Conservation (phyloP, 2,113 vertebrate species). For the Cranoglanis bouderius region DNA sequence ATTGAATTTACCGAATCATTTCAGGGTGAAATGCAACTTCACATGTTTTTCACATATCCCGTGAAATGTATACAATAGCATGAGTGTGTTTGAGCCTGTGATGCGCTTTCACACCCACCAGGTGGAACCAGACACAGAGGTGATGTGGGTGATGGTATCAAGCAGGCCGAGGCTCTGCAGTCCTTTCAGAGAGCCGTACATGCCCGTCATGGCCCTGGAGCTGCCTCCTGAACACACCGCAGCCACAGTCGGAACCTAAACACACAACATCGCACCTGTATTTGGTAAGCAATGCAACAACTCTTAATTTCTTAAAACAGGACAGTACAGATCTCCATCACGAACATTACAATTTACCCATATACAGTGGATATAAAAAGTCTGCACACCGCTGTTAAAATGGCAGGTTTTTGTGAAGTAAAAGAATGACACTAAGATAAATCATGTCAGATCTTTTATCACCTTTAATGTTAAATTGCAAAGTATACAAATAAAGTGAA, state of each 20-base stretch:
- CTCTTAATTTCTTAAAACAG: too few species aligned
- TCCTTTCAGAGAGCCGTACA: constrained; percentile 78
- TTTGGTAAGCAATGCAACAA: neutral
- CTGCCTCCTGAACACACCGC: constrained; percentile 84
- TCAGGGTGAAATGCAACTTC: neutral
- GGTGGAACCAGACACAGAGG: constrained; percentile 84
- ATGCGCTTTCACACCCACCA: constrained; percentile 72
- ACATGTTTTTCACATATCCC: too few species aligned
- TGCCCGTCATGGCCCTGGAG: constrained; percentile 80
- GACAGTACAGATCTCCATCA: too few species aligned
- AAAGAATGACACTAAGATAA: too few species aligned
- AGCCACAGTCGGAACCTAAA: constrained; percentile 82
- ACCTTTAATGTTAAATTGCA: too few species aligned
- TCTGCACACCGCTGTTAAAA: too few species aligned
- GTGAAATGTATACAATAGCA: too few species aligned
- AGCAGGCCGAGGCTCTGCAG: constrained; percentile 79
- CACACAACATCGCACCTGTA: neutral
- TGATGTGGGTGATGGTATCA: constrained; percentile 80
- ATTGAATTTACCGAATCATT: neutral
- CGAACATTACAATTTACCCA: too few species aligned
- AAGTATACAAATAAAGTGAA: too few species aligned
- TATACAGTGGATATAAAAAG: too few species aligned
- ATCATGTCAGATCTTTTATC: too few species aligned
- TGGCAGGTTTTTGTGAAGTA: too few species aligned
- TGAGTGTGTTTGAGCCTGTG: neutral